These are phyloP conservation scores for Bombus soroeensis DNA, from an alignment of 1,140 invertebrate genomes.

Conservation along the genomic window DNA sequence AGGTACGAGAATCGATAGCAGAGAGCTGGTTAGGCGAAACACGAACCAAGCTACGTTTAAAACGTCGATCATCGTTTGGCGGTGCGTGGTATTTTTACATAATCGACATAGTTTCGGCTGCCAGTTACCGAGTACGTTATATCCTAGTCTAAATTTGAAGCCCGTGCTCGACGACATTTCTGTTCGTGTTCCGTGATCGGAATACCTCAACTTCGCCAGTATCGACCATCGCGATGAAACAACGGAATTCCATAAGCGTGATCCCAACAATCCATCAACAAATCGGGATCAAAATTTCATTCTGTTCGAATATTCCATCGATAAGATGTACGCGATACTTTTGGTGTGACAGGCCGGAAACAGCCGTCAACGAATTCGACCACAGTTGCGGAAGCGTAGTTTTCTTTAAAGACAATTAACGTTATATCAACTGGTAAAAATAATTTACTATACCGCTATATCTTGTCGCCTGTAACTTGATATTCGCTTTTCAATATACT, in stretches of 20 bases:
- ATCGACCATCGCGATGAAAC: not conserved
- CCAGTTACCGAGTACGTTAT: slow-evolving; percentile 26
- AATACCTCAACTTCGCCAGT: slow-evolving; percentile 30
- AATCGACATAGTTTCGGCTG: slow-evolving; percentile 34
- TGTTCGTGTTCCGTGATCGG: slow-evolving; percentile 47
- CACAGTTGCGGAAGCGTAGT: no score
- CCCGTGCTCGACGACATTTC: slow-evolving; percentile 34
- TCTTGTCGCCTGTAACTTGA: no score
- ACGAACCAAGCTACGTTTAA: not conserved
- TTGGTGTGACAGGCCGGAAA: no score
- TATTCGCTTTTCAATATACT: no score
- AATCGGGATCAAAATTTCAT: not conserved
- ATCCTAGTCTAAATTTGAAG: slow-evolving; percentile 55
- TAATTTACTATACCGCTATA: no score
- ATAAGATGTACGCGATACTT: no score
- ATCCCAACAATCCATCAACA: not conserved
- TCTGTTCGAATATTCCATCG: not conserved
- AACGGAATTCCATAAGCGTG: slow-evolving; percentile 8
- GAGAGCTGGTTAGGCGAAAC: not conserved
- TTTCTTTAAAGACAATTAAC: no score
- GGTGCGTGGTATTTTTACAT: slow-evolving; percentile 33
- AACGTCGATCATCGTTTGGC: not conserved
- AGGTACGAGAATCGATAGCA: not conserved
- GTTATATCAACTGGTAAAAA: no score
- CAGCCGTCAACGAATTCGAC: no score